Evolutionary conservation across 2,888 invertebrate genomes (phyloP).

Genomic region (Eupithecia dodoneata): DNA sequence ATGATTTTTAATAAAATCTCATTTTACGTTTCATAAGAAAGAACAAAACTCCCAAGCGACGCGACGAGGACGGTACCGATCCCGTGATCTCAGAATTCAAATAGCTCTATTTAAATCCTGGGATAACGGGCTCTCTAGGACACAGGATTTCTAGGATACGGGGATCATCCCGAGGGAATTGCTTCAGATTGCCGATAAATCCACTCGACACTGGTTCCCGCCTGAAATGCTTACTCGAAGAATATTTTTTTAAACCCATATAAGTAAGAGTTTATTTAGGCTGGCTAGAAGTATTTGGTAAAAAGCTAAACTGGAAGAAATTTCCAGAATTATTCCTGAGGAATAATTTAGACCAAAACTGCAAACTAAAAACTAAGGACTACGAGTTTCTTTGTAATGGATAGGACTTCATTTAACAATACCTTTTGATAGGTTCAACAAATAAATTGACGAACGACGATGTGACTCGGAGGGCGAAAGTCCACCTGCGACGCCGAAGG

Average conservation of each 20-base stretch:
- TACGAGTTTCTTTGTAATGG: no score
- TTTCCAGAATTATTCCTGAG: no score
- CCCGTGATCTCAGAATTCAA: slow-evolving; percentile 33
- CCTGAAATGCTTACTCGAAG: background rate
- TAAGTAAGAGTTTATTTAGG: background rate
- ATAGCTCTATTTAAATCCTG: background rate
- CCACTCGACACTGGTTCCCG: slow-evolving; percentile 30
- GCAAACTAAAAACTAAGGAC: no score
- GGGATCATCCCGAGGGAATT: slow-evolving; percentile 39
- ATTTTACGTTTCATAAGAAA: background rate
- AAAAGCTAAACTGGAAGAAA: no score
- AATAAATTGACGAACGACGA: no score
- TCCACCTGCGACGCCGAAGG: no score
- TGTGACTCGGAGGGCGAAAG: no score
- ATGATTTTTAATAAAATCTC: background rate
- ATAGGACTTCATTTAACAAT: no score
- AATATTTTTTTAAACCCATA: background rate
- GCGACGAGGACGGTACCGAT: background rate
- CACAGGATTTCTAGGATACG: slow-evolving; percentile 27
- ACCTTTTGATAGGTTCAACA: no score
- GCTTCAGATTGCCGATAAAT: slow-evolving; percentile 26
- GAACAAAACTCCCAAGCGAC: background rate
- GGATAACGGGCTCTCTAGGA: slow-evolving; percentile 1
- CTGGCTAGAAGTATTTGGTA: background rate
- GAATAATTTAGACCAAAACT: background rate